Conservation (phyloP, 2,888 invertebrate species). For the Oegoconia quadripuncta region DNA sequence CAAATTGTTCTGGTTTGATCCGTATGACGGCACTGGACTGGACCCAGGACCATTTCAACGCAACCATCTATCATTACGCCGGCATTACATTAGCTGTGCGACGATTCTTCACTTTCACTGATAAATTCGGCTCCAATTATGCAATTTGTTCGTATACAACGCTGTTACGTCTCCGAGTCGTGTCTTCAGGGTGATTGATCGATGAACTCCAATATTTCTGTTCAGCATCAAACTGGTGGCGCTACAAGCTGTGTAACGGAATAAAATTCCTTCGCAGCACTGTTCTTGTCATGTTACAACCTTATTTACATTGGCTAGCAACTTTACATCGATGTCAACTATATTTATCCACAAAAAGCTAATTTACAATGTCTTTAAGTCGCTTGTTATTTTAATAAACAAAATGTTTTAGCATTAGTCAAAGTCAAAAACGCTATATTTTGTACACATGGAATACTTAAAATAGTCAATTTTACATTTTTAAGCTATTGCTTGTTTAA, state of each 20-base stretch:
- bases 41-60: conserved; percentile 10
- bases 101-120: conserved; percentile 68
- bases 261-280: conserved; percentile 50
- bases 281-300: conserved; percentile 61
- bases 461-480: too few relatives aligned
- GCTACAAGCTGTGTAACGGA: conserved; percentile 53
- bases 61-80: conserved; percentile 61
- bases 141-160: conserved; percentile 49
- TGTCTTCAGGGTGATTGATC: conserved; percentile 31
- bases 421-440: too few relatives aligned
- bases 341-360: conserved; percentile 18
- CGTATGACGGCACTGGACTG: background rate
- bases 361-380: too few relatives aligned
- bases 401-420: too few relatives aligned
- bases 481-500: too few relatives aligned
- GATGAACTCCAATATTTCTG: conserved; percentile 16
- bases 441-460: too few relatives aligned
- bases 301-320: conserved; percentile 47
- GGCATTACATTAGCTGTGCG: conserved; percentile 56
- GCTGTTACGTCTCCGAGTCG: conserved; percentile 31
- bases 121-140: conserved; percentile 63
- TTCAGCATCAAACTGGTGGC: conserved; percentile 28
- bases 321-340: conserved; percentile 51
- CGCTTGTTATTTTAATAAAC: too few relatives aligned
- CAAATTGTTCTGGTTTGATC: background rate